Conservation (phyloP, 2,888 invertebrate species). For the Lycocerus yunnanus region DNA sequence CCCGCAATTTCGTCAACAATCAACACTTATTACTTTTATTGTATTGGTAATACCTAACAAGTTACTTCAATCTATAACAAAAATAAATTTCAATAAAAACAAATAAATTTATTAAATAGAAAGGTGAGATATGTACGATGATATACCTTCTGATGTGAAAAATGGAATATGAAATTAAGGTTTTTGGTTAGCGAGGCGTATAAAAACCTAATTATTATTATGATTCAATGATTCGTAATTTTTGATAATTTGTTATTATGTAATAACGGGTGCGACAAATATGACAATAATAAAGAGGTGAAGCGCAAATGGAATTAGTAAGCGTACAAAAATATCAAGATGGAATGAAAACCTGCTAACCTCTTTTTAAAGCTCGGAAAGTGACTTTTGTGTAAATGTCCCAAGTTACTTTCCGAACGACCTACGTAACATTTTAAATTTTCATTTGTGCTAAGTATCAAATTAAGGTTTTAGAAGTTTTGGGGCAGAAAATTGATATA, state of each 20-base stretch:
- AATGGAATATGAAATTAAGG: slow-evolving; percentile 1
- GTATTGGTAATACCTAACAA: slow-evolving; percentile 44
- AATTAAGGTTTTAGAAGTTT: not conserved
- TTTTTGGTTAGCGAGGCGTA: slow-evolving; percentile 23
- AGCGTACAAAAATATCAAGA: slow-evolving; percentile 25
- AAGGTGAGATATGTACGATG: slow-evolving; percentile 48
- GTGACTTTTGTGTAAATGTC: not conserved
- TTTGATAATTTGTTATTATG: not conserved
- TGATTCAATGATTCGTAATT: slow-evolving; percentile 12
- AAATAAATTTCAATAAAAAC: slow-evolving; percentile 44
- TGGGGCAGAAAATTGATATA: slow-evolving; percentile 11
- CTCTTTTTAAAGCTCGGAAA: not conserved
- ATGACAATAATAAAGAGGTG: slow-evolving; percentile 6
- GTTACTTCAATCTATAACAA: slow-evolving; percentile 44
- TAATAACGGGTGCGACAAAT: not conserved
- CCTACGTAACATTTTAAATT: not conserved
- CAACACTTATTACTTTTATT: slow-evolving; percentile 46
- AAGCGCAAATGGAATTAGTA: slow-evolving; percentile 9
- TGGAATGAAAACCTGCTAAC: not conserved
- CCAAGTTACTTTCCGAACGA: not conserved
- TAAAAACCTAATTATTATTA: slow-evolving; percentile 6
- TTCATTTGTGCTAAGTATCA: not conserved
- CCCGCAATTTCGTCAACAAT: slow-evolving; percentile 43
- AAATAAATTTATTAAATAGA: slow-evolving; percentile 46
- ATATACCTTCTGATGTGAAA: slow-evolving; percentile 12